Evolutionary conservation across 1,140 invertebrate genomes (phyloP), one percentile per base, ranked within the genome.

Genomic region (Drosophila jambulina): DNA sequence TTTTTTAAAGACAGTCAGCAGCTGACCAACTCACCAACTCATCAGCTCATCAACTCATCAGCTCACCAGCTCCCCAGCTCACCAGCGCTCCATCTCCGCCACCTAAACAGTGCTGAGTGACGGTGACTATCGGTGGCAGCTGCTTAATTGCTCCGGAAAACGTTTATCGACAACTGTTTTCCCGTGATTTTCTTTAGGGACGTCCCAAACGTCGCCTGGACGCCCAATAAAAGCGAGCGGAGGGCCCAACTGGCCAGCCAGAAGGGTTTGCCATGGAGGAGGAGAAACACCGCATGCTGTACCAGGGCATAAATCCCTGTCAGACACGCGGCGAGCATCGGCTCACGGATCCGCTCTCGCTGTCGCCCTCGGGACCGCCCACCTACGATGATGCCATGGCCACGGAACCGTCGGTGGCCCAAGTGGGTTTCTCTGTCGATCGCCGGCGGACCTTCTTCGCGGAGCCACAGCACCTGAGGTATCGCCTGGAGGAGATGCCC

Each of bases 261-360:
- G 82, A 82, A 40, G 59, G 40, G 40, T 27, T 63, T 46, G 51
- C 9, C 34, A 84, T 84, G 81, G 67, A 65, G 36, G 81, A 77
- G 12, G 62, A 80, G 27, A 84, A 84, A 42, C 81, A 84, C 25
- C 77, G 77, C 15, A 84, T 84, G 81, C 67, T 84, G n/a, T 84
- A 57, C 34, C 77, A 84, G 51, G 77, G 77, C 32, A 77, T 72
- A 40, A 63, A 84, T 61, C 77, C 81, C 49, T 45, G 57, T 6
- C 65, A 62, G 45, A 34, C 38, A 19, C 49, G 4, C 34, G 10
- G 5, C 5, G 19, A 21, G n/a, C 1, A 23, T 15, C 27, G 25
- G 4, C 27, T 34, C 56, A 2, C 34, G 19, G 27, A 29, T 2
- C n/a, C 45, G 1, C 40, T 53, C 3, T 43, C 75, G 17, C 6